These are phyloP conservation scores for Sardinella longiceps DNA, from an alignment of 2,797 vertebrate genomes.

Conservation along the genomic window DNA sequence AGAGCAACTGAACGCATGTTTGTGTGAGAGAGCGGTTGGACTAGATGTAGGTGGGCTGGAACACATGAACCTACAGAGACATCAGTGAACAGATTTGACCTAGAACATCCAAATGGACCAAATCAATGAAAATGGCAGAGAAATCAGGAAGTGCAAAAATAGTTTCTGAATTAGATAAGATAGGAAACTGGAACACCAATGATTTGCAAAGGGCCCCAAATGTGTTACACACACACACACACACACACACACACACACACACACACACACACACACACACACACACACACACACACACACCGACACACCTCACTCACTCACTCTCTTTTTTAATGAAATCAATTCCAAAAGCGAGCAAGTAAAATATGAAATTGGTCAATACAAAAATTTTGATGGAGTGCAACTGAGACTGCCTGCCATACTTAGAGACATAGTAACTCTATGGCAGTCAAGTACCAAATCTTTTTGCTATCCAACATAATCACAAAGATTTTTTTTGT, in stretches of 20 bases:
- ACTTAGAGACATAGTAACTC: too few relatives aligned
- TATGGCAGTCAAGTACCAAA: neutral
- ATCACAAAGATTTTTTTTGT: neutral
- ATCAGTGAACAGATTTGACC: conserved; percentile 22
- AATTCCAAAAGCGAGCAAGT: neutral
- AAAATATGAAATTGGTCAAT: conserved; percentile 11
- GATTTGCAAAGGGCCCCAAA: neutral
- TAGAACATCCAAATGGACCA: conserved; percentile 27
- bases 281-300: too few relatives aligned
- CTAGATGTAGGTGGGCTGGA: conserved; percentile 21
- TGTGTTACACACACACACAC: neutral
- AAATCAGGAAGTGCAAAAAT: conserved; percentile 19
- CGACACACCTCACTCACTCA: too few relatives aligned
- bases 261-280: too few relatives aligned
- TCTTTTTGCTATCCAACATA: neutral
- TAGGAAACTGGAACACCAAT: conserved; percentile 11
- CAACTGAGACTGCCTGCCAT: neutral
- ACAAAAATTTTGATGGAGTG: neutral
- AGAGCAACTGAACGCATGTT: neutral
- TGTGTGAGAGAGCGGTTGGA: conserved; percentile 8
- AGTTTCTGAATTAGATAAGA: conserved; percentile 14
- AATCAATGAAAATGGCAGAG: conserved; percentile 18
- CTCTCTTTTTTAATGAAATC: neutral
- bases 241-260: too few relatives aligned
- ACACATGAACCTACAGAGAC: neutral